Conservation (phyloP, 2,113 vertebrate species). For the Apodemus sylvaticus region DNA sequence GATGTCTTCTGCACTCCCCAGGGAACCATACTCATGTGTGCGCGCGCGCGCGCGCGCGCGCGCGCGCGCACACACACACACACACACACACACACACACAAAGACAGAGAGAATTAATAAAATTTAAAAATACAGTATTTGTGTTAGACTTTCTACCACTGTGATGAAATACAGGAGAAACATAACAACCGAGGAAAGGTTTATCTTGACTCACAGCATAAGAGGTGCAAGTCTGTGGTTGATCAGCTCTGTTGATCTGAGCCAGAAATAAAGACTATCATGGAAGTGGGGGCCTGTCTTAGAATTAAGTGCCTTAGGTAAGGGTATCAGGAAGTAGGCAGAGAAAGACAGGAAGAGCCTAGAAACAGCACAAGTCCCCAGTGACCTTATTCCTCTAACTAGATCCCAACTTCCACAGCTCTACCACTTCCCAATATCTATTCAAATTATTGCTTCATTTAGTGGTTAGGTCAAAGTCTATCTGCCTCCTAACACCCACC, state of each 20-base stretch:
- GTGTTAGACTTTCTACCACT: not conserved
- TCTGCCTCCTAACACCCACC: not conserved
- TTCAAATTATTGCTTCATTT: not conserved
- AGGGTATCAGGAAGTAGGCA: not conserved
- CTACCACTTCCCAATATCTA: not conserved
- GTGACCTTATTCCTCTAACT: not conserved
- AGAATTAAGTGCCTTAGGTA: not conserved
- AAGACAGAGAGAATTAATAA: not conserved
- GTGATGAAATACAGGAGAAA: not conserved
- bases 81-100: not conserved
- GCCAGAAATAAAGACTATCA: not conserved
- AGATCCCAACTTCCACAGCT: not conserved
- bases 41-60: fast-evolving
- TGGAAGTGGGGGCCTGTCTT: too few species aligned
- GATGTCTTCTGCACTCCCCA: not conserved
- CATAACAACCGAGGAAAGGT: too few species aligned
- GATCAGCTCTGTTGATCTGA: not conserved
- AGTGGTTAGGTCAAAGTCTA: not conserved
- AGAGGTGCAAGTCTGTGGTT: not conserved
- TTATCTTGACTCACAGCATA: too few species aligned
- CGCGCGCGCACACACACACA: not conserved
- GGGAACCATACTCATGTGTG: not conserved
- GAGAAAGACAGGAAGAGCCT: not conserved
- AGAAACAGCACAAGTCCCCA: not conserved
- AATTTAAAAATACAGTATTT: not conserved